These are phyloP conservation scores for Menidia beryllina DNA, from an alignment of 2,113 vertebrate genomes.

Conservation along the genomic window DNA sequence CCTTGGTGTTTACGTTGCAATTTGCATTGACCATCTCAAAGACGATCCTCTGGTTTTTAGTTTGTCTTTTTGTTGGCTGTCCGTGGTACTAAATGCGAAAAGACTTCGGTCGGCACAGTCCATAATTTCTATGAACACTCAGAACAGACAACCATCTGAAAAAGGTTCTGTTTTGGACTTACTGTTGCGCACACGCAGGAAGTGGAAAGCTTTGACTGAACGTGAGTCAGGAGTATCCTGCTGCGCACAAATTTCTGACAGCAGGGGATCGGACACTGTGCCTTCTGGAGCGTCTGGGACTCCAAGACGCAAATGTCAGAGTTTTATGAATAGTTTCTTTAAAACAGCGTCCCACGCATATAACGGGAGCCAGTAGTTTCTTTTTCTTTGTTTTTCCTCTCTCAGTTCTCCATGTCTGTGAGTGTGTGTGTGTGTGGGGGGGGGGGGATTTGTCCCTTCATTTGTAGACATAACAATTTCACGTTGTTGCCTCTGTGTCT, in stretches of 20 bases:
- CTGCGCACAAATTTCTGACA: constrained; percentile 35
- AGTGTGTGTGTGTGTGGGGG: too few relatives aligned
- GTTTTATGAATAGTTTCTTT: constrained; percentile 38
- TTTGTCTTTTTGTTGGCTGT: constrained; percentile 39
- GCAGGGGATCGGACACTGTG: constrained; percentile 36
- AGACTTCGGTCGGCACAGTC: not conserved
- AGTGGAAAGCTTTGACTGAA: constrained; percentile 17
- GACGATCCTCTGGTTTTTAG: not conserved
- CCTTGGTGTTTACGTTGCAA: not conserved
- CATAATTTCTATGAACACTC: not conserved
- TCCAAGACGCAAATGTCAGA: constrained; percentile 43
- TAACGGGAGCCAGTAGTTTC: not conserved
- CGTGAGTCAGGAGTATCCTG: constrained; percentile 48
- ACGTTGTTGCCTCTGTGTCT: constrained; percentile 49
- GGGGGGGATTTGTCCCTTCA: too few relatives aligned
- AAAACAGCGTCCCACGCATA: constrained; percentile 26
- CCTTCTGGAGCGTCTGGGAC: constrained; percentile 18
- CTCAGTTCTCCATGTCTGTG: not conserved
- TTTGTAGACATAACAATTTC: constrained; percentile 48
- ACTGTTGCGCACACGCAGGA: not conserved
- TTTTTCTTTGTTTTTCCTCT: not conserved
- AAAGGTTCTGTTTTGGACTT: not conserved
- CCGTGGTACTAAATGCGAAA: constrained; percentile 64
- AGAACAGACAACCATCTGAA: not conserved
- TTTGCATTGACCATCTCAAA: too few relatives aligned